Percentiles rank a stretch among this genome's conserved stretches.
Evolutionary conservation across 2,888 invertebrate genomes (phyloP).

Genomic region (Cryptocheilus praepositus): DNA sequence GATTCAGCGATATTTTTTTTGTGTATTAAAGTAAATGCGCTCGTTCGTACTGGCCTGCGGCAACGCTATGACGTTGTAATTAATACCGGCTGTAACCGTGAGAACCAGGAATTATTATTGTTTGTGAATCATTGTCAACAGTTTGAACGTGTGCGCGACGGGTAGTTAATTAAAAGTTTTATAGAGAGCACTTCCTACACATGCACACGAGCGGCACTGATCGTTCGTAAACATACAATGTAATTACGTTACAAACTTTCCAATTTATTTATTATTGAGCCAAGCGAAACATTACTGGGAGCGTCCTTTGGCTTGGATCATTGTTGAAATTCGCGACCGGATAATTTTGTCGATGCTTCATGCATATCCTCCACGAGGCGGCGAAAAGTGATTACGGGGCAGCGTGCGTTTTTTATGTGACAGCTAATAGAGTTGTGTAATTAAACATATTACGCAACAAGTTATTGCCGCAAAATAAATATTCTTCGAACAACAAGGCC

Average conservation of each 20-base stretch:
- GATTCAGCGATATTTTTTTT: too few species aligned
- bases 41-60: too few species aligned
- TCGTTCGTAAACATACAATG: conserved; percentile 28
- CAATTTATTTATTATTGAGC: conserved; percentile 37
- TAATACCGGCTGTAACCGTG: not conserved
- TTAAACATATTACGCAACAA: too few species aligned
- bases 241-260: conserved; percentile 34
- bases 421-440: too few species aligned
- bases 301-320: conserved; percentile 13
- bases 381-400: too few species aligned
- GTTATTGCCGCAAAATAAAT: too few species aligned
- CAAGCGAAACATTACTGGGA: conserved; percentile 23
- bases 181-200: not conserved
- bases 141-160: conserved; percentile 4
- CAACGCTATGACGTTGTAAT: not conserved
- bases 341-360: not conserved
- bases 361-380: not conserved
- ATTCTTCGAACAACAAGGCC: too few species aligned
- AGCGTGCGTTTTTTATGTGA: too few species aligned
- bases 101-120: conserved; percentile 7
- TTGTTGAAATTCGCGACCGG: too few species aligned
- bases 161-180: conserved; percentile 30
- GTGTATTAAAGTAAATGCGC: too few species aligned
- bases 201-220: not conserved
- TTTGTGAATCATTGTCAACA: conserved; percentile 7